phyloP scores from a whole-genome alignment of 2,888 invertebrate species.

The Nemotelus pantherinus region DNA sequence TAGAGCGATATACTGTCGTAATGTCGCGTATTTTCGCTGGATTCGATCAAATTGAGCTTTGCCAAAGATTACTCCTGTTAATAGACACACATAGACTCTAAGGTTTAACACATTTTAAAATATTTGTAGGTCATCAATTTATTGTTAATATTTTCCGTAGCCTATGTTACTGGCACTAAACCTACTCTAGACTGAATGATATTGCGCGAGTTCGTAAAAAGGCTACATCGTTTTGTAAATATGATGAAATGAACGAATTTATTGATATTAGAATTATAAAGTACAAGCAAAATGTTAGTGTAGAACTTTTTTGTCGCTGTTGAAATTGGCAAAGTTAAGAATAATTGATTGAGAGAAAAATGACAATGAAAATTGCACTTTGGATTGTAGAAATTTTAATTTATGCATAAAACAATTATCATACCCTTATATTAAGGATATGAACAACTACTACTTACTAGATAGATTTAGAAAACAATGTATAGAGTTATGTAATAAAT shows the following conservation, averaged over 20 bases:
- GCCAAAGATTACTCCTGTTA: constrained; percentile 38
- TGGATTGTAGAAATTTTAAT: constrained; percentile 5
- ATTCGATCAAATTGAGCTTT: constrained; percentile 30
- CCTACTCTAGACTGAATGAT: no score
- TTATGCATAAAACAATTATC: constrained; percentile 29
- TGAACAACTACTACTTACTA: constrained; percentile 29
- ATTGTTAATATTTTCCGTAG: no score
- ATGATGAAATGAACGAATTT: background rate
- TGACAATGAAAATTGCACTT: no score
- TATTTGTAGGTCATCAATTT: no score
- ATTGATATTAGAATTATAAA: constrained; percentile 18
- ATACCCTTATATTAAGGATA: constrained; percentile 52
- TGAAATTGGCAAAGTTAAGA: background rate
- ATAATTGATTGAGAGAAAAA: background rate
- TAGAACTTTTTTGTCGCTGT: no score
- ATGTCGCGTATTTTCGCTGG: background rate
- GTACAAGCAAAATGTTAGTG: background rate
- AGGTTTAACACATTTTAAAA: no score
- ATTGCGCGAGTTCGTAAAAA: background rate
- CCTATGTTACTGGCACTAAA: no score
- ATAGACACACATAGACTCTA: no score
- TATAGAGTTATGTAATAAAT: background rate
- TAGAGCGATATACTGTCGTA: no score
- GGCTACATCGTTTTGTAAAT: constrained; percentile 14
- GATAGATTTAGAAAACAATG: background rate